Percentiles rank a stretch among this genome's conserved stretches.
Evolutionary conservation across 2,888 invertebrate species (phyloP).

Genomic region (Cryptocheilus praepositus): DNA sequence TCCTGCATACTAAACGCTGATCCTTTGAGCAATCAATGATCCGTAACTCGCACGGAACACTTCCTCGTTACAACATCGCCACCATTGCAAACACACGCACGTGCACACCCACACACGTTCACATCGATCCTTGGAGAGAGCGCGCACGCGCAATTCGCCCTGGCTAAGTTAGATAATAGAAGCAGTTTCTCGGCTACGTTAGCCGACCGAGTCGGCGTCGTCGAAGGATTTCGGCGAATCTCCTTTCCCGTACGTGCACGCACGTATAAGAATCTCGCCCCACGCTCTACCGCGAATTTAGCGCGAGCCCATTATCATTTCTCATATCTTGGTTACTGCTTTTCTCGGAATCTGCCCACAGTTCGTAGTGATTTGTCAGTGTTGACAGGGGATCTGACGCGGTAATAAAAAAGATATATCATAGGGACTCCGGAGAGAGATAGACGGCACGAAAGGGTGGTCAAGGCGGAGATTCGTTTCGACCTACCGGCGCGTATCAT

Average conservation of each 20-base stretch:
- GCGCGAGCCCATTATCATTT: constrained; percentile 23
- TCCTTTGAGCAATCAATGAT: constrained; percentile 55
- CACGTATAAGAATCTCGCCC: too few relatives aligned
- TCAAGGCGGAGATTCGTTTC: constrained; percentile 13
- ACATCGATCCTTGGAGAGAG: neutral
- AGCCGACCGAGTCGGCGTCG: too few relatives aligned
- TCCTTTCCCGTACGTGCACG: too few relatives aligned
- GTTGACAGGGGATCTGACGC: constrained; percentile 48
- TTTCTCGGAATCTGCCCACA: constrained; percentile 37
- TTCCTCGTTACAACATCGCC: constrained; percentile 35
- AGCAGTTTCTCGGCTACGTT: constrained; percentile 25
- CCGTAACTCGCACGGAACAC: constrained; percentile 39
- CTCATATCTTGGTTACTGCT: constrained; percentile 40
- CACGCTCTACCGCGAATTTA: constrained; percentile 11
- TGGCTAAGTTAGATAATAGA: constrained; percentile 13
- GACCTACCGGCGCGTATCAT: constrained; percentile 48
- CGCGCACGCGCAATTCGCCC: constrained; percentile 28
- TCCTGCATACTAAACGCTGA: constrained; percentile 48
- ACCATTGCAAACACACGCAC: constrained; percentile 11
- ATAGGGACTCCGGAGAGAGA: constrained; percentile 8
- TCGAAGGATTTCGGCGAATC: too few relatives aligned
- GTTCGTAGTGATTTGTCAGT: constrained; percentile 45
- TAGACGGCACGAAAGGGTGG: constrained; percentile 2
- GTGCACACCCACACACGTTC: constrained; percentile 1
- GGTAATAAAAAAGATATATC: constrained; percentile 38